Percentiles rank a stretch among this genome's conserved stretches.
These are phyloP conservation scores for Cydia amplana DNA, from an alignment of 1,140 invertebrate species.

Conservation along the genomic window DNA sequence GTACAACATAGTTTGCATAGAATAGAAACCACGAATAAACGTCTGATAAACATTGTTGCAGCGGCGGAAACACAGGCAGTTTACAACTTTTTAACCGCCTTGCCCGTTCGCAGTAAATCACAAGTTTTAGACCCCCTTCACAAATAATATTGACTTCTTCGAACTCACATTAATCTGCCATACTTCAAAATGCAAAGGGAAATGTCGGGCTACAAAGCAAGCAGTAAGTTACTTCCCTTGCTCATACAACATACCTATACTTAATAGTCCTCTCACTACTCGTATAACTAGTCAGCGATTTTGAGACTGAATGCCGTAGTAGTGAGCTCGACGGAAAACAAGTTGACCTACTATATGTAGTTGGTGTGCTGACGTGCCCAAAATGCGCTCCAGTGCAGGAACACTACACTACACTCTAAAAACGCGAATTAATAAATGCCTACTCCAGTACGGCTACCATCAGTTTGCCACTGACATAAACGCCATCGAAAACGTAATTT, in stretches of 20 bases:
- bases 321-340: too few relatives aligned
- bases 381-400: too few relatives aligned
- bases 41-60: slow-evolving; percentile 59
- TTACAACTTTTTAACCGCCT: slow-evolving; percentile 77
- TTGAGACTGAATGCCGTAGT: too few relatives aligned
- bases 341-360: too few relatives aligned
- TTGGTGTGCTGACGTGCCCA: too few relatives aligned
- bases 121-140: slow-evolving; percentile 69
- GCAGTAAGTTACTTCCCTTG: slow-evolving; percentile 10
- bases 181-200: slow-evolving; percentile 73
- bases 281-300: too few relatives aligned
- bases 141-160: slow-evolving; percentile 77
- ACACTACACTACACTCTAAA: too few relatives aligned
- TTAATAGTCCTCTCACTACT: neutral
- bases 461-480: too few relatives aligned
- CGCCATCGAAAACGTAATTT: too few relatives aligned
- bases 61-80: slow-evolving; percentile 72
- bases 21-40: slow-evolving; percentile 44
- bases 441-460: too few relatives aligned
- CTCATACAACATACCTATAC: neutral
- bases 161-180: slow-evolving; percentile 76
- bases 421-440: too few relatives aligned
- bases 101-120: slow-evolving; percentile 73
- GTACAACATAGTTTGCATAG: neutral
- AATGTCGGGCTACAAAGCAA: slow-evolving; percentile 57